phyloP scores from a whole-genome alignment of 2,888 invertebrate species.

The Caenorhabditis plicata region DNA sequence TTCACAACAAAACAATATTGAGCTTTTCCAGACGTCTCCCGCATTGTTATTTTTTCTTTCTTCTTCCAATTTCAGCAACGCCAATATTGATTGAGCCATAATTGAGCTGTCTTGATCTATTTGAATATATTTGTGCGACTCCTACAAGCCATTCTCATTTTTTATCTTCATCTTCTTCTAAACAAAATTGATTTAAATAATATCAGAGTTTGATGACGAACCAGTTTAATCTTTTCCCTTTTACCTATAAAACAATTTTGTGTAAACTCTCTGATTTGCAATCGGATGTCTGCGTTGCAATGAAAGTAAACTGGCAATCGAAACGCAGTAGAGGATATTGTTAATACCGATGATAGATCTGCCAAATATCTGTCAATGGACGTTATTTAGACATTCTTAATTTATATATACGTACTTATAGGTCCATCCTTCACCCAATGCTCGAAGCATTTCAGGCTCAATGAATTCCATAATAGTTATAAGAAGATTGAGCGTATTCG shows the following conservation, averaged over 20 bases:
- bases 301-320: conserved; percentile 48
- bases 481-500: conserved; percentile 45
- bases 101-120: too few relatives aligned
- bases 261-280: conserved; percentile 26
- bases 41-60: too few relatives aligned
- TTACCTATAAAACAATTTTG: conserved; percentile 23
- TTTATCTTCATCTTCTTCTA: too few relatives aligned
- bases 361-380: conserved; percentile 37
- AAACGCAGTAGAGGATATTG: conserved; percentile 46
- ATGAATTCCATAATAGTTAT: conserved; percentile 50
- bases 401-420: conserved; percentile 35
- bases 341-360: conserved; percentile 46
- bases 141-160: too few relatives aligned
- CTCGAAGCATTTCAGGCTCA: conserved; percentile 26
- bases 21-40: too few relatives aligned
- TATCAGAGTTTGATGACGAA: too few relatives aligned
- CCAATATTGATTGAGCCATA: too few relatives aligned
- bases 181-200: too few relatives aligned
- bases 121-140: too few relatives aligned
- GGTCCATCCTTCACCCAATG: conserved; percentile 37
- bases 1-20: too few relatives aligned
- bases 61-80: too few relatives aligned
- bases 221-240: conserved; percentile 23
- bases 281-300: conserved; percentile 38
- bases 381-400: not conserved